Evolutionary conservation across 2,113 vertebrate species (phyloP), one percentile per base, ranked within the genome.

Genomic region (Sclerurus mexicanus): DNA sequence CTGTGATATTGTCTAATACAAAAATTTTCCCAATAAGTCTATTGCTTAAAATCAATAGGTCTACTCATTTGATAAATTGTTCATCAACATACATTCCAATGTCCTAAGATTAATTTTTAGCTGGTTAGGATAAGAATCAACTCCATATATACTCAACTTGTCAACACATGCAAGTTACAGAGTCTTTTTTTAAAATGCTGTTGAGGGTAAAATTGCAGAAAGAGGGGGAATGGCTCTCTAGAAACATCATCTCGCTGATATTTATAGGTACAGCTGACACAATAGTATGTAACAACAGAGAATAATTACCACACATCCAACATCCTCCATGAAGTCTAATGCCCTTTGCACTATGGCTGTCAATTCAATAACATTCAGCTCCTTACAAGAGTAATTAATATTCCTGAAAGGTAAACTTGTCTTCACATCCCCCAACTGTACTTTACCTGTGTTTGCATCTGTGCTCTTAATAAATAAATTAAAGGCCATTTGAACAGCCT

Each of bases 311-410:
- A 86, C 42, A 23, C 30, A 56, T 81, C 14, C 55, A 74, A 18
- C 40, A 22, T 39, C 20, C 53, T 25, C 27, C 33, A 17, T 12
- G 42, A 90, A 74, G 74, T 82, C 73, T 46, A 75, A 53, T 63
- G 25, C 20, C 60, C 69, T 87, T 78, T 67, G 28, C 33, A 33
- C 42, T 16, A 20, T 28, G 40, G 31, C 11, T 81, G 52, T 67
- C 94, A 85, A 10, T 89, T 89, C 50, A 87, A 80, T 44, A 52
- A 46, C 82, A 58, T 77, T 93, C 76, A 87, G 46, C 39, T 93
- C 28, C 59, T 93, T 74, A 52, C 9, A 78, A 67, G 37, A 78
- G 64, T 90, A 87, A 66, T 94, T 95, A 88, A 40, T 37, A 79
- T 78, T 74, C 42, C 35, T n/a, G 35, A 23, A 47, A 49, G 50